Conservation (phyloP, 2,888 invertebrate genomes). For the Pogonocherus hispidulus region DNA sequence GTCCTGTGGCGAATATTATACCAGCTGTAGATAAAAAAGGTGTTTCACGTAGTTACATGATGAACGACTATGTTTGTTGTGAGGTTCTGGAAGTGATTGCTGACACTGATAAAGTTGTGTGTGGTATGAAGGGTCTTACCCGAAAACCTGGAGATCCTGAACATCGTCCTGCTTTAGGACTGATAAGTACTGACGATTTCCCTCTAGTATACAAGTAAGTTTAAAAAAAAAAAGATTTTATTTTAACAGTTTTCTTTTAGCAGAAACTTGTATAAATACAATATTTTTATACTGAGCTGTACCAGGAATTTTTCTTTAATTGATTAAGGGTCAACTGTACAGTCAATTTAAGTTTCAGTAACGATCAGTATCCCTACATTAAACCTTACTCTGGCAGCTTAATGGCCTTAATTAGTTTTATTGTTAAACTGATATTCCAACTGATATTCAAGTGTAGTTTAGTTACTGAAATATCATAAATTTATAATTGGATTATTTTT, state of each 20-base stretch:
- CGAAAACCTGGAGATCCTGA: conserved; percentile 79
- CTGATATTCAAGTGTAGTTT: no score
- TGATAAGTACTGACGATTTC: conserved; percentile 86
- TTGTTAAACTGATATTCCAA: no score
- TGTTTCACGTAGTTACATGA: conserved; percentile 82
- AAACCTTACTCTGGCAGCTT: no score
- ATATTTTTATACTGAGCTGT: neutral
- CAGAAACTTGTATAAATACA: neutral
- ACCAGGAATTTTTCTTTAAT: no score
- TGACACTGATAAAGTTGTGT: conserved; percentile 88
- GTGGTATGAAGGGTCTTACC: conserved; percentile 87
- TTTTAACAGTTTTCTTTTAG: conserved; percentile 9
- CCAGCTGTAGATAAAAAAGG: conserved; percentile 85
- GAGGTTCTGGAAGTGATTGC: conserved; percentile 90
- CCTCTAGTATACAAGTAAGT: conserved; percentile 89
- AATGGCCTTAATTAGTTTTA: no score
- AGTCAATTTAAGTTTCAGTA: no score
- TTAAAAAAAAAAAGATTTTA: neutral
- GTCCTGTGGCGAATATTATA: conserved; percentile 80
- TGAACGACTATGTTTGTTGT: conserved; percentile 89
- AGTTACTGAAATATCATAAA: no score
- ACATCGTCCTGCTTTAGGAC: conserved; percentile 83
- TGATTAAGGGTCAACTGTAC: no score
- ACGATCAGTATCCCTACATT: no score
- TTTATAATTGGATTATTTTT: no score